Evolutionary conservation across 2,113 vertebrate genomes (phyloP), one percentile per base, ranked within the genome.

Genomic region (Oreotrochilus melanogaster): DNA sequence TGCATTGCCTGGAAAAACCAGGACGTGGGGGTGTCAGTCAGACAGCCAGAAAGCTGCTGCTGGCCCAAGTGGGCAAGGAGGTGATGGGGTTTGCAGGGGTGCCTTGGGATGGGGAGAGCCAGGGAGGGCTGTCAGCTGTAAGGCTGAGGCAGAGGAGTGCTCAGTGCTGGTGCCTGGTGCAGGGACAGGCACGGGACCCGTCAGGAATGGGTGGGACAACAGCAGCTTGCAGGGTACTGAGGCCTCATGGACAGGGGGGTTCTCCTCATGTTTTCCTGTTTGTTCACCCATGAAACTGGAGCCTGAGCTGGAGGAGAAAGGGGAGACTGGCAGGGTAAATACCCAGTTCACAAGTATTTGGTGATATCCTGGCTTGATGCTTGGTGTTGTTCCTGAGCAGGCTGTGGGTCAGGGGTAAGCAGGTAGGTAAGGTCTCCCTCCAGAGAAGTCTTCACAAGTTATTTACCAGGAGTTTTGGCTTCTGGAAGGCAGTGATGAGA

Each of bases 141-240:
- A 35, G 24, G 8, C 14, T 25, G 60, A 74, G 65, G 75, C 75
- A 42, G 66, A 8, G 8, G 58, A n/a, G 83, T 7, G n/a, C 58
- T 56, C 2, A 0, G 4, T 30, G 8, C 3, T 9, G 65, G 9
- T 50, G 74, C 0, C 0, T 57, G 48, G 58, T 47, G 60, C 28
- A 28, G 61, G 57, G 65, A 27, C 50, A 64, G 43, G 66, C 28
- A 50, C 51, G 33, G 35, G n/a, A 42, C 39, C 4, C 13, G 25
- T 33, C 33, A 30, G 37, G 30, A 21, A 13, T 7, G 13, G n/a
- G 18, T 7, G 48, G 23, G 54, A 25, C n/a, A 31, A 10, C 1
- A 1, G 12, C 33, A 60, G 80, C 64, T 28, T 45, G 3, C 28
- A 21, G 62, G 31, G 61, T 86, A 47, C n/a, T 0, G 0, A 17